Evolutionary conservation across 2,113 vertebrate genomes (phyloP).

Genomic region (Pristiophorus japonicus): DNA sequence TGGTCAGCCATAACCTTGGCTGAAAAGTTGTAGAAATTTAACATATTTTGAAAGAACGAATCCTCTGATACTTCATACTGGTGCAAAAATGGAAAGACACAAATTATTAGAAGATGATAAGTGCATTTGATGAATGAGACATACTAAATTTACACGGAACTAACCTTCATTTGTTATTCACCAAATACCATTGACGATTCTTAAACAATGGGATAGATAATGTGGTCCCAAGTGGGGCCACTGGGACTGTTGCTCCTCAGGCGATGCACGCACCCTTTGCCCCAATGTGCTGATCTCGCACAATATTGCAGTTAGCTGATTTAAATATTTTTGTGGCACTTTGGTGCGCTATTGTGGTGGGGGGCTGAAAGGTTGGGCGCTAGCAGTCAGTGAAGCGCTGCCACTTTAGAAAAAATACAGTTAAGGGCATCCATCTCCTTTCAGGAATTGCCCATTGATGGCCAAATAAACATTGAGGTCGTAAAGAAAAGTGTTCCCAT

Average conservation of each 20-base stretch:
- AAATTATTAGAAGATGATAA: neutral
- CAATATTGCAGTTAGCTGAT: neutral
- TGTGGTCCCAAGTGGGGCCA: neutral
- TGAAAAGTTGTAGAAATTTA: constrained; percentile 98
- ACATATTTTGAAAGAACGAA: constrained; percentile 95
- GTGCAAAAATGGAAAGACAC: constrained; percentile 32
- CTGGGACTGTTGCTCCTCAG: neutral
- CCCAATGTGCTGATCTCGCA: neutral
- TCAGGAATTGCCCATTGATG: neutral
- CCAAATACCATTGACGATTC: neutral
- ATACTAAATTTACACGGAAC: neutral
- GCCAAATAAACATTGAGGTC: neutral
- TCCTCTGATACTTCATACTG: constrained; percentile 95
- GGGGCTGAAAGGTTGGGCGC: neutral
- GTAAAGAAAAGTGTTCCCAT: neutral
- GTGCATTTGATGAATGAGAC: neutral
- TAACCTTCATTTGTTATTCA: neutral
- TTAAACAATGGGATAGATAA: neutral
- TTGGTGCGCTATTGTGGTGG: neutral
- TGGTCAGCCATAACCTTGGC: constrained; percentile 93
- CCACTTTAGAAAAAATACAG: neutral
- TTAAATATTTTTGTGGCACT: neutral
- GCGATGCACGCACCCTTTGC: too few species aligned
- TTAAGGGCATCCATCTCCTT: neutral
- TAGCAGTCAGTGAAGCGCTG: neutral